Evolutionary conservation across 2,113 vertebrate genomes (phyloP), one percentile per base, ranked within the genome.

Genomic region (Varanus salvator): DNA sequence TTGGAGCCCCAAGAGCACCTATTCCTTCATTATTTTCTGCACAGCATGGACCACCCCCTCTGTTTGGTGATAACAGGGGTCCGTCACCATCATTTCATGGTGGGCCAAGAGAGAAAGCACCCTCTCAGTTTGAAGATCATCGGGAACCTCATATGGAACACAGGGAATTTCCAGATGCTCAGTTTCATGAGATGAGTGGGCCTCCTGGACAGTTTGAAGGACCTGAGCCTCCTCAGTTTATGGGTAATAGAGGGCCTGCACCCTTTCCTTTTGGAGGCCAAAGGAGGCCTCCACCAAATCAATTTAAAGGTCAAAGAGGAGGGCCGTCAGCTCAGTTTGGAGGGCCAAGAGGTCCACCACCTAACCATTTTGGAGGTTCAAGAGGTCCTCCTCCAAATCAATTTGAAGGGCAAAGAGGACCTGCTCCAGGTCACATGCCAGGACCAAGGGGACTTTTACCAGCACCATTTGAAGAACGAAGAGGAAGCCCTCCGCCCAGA

Each of bases 1-100:
- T 98, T 60, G 95, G 96, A 81, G 96, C 96, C 34, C 98, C 97
- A 0, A 98, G 98, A 83, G 98, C 96, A 69, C 95, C 97, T 34
- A 96, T 97, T 80, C 98, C 98, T 93, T 98, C 98, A 86, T 97
- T 97, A 85, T 98, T 98, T 91, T 96, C 98, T 90, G 95, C 96
- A 93, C 98, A 97, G 57, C 98, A 98, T 50, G 98, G 97, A 74
- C 98, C 98, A 25, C 95, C 94, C 8, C 96, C 97, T 90, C 93
- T 96, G 80, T 98, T 96, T 21, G 94, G 94, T 89, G 98, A 99
- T 29, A 97, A 93, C 8, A 98, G 98, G 92, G 97, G 97, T 27
- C 97, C 97, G 66, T 95, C 96, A 4, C 97, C 97, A 27, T 93
- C 98, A 66, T 98, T 98, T 54, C 98, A 98, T 3, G 94, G 97